Conservation (phyloP, 1,140 invertebrate genomes). For the Eueides isabella region DNA sequence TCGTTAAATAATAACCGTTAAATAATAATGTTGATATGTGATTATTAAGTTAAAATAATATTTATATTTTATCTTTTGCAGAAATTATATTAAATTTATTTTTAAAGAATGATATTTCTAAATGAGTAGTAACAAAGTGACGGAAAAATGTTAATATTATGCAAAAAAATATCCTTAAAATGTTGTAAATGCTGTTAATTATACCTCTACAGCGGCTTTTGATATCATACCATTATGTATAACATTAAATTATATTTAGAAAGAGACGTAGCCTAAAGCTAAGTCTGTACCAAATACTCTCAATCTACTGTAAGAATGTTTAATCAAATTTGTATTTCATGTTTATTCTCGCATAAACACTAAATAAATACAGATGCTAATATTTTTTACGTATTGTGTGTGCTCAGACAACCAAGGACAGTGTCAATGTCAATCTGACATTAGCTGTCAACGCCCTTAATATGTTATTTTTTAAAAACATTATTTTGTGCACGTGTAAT, state of each 20-base stretch:
- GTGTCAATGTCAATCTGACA: slow-evolving; percentile 45
- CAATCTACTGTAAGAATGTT: neutral
- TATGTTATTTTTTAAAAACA: slow-evolving; percentile 32
- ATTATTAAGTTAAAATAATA: too few relatives aligned
- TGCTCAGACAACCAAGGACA: slow-evolving; percentile 41
- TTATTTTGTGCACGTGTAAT: slow-evolving; percentile 20
- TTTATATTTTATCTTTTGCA: too few relatives aligned
- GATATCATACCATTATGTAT: neutral
- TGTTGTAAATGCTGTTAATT: neutral
- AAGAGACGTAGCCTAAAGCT: neutral
- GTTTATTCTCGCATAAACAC: slow-evolving; percentile 38
- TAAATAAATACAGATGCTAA: slow-evolving; percentile 43
- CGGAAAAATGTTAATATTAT: too few relatives aligned
- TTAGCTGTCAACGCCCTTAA: slow-evolving; percentile 35
- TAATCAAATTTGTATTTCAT: slow-evolving; percentile 21
- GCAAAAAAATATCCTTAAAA: neutral
- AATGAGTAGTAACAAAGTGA: neutral
- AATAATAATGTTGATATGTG: neutral
- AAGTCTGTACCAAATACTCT: neutral
- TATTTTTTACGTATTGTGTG: slow-evolving; percentile 31
- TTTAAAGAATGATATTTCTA: too few relatives aligned
- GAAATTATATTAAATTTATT: too few relatives aligned
- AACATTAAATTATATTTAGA: neutral
- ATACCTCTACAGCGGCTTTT: neutral
- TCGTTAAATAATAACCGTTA: neutral